Evolutionary conservation across 2,113 vertebrate genomes (phyloP).

Genomic region (Triplophysa dalaica): DNA sequence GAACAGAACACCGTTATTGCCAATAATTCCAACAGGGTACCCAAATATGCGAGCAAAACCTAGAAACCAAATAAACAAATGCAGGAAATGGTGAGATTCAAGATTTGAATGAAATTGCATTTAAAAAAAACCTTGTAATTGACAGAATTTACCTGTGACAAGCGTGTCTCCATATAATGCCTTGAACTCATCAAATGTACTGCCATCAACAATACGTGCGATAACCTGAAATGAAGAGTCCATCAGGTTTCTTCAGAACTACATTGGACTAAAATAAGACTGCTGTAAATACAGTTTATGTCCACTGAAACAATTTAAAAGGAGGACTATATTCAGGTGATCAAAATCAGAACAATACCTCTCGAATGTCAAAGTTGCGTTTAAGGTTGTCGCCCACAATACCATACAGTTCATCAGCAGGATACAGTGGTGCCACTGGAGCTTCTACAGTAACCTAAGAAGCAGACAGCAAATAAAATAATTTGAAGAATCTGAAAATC

Average conservation of each 20-base stretch:
- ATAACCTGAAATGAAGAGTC: constrained; percentile 81
- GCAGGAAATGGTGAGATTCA: not conserved
- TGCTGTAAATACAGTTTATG: no score
- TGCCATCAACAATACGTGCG: constrained; percentile 95
- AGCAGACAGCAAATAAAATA: not conserved
- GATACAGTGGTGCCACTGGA: constrained; percentile 86
- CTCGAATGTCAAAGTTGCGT: constrained; percentile 91
- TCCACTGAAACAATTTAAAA: not conserved
- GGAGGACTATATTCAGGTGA: not conserved
- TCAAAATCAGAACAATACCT: constrained; percentile 72
- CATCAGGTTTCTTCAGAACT: not conserved
- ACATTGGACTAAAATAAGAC: not conserved
- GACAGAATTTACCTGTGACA: constrained; percentile 82
- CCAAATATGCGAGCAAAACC: constrained; percentile 97
- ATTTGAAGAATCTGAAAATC: not conserved
- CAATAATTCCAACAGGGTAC: constrained; percentile 94
- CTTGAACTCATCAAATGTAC: constrained; percentile 97
- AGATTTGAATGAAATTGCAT: not conserved
- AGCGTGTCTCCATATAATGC: constrained; percentile 97
- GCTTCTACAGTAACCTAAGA: constrained; percentile 84
- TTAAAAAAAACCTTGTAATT: not conserved
- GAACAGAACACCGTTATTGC: constrained; percentile 97
- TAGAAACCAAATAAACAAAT: constrained; percentile 58
- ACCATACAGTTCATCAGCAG: constrained; percentile 94
- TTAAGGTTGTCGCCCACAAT: constrained; percentile 93